Percentiles rank a stretch among this genome's conserved stretches.
Evolutionary conservation across 2,113 vertebrate genomes (phyloP).

Genomic region (Ceuthmochares aereus): DNA sequence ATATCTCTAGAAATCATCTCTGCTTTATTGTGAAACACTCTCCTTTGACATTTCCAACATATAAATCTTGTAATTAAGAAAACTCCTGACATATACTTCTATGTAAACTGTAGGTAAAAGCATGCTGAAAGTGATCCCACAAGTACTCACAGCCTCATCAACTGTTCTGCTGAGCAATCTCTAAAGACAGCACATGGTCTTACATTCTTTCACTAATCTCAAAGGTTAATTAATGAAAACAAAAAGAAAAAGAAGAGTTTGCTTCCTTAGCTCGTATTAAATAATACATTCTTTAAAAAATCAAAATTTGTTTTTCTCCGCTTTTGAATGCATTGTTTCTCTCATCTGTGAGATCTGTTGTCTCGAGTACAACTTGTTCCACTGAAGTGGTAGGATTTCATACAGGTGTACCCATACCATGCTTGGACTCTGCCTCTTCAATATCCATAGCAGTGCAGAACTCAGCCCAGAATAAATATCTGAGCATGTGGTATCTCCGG

Average conservation of each 20-base stretch:
- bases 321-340: not conserved
- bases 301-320: not conserved
- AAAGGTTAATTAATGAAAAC: not conserved
- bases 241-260: not conserved
- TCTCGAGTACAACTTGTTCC: not conserved
- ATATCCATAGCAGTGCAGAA: not conserved
- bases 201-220: not conserved
- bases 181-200: not conserved
- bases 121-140: not conserved
- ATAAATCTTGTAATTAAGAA: not conserved
- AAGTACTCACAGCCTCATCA: not conserved
- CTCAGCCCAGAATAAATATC: not conserved
- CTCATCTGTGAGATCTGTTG: not conserved
- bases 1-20: not conserved
- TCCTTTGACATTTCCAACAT: conserved; percentile 22
- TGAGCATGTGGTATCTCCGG: not conserved
- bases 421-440: not conserved
- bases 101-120: not conserved
- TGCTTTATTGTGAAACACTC: not conserved
- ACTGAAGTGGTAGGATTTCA: not conserved
- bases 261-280: not conserved
- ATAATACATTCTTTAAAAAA: not conserved
- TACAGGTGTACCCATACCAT: not conserved
- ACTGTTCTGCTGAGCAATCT: not conserved
- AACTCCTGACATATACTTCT: not conserved